Percentiles rank a stretch among this genome's conserved stretches.
These are phyloP conservation scores for Drosophila borborema DNA, from an alignment of 2,888 invertebrate species.

Conservation along the genomic window DNA sequence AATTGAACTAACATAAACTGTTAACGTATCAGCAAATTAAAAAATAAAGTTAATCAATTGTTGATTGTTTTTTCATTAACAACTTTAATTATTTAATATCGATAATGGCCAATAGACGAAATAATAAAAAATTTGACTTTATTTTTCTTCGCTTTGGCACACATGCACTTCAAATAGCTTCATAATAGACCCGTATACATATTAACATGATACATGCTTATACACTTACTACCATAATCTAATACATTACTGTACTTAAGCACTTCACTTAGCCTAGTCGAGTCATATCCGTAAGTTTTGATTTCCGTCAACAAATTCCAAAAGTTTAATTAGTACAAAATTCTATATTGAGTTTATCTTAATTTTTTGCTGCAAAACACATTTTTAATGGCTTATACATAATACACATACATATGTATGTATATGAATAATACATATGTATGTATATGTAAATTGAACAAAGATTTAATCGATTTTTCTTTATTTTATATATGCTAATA, in stretches of 20 bases:
- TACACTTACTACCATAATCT: neutral
- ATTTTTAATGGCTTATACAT: neutral
- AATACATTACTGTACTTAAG: neutral
- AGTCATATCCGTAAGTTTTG: neutral
- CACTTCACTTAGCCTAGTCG: neutral
- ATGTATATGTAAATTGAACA: neutral
- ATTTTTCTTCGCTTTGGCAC: neutral
- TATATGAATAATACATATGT: neutral
- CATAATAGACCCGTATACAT: neutral
- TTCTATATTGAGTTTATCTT: neutral
- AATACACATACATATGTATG: neutral
- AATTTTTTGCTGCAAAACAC: neutral
- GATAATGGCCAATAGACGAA: neutral
- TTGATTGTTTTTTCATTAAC: neutral
- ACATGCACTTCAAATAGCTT: too few species aligned
- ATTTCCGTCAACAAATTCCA: neutral
- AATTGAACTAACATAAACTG: neutral
- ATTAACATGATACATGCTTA: neutral
- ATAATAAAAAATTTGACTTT: neutral
- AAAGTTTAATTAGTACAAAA: neutral
- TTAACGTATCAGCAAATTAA: neutral
- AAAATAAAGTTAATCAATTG: neutral
- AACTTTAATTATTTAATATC: neutral
- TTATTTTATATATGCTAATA: conserved; percentile 60
- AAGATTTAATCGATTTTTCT: conserved; percentile 21